Conservation (phyloP, 2,888 invertebrate genomes). For the Drosophila histrio region DNA sequence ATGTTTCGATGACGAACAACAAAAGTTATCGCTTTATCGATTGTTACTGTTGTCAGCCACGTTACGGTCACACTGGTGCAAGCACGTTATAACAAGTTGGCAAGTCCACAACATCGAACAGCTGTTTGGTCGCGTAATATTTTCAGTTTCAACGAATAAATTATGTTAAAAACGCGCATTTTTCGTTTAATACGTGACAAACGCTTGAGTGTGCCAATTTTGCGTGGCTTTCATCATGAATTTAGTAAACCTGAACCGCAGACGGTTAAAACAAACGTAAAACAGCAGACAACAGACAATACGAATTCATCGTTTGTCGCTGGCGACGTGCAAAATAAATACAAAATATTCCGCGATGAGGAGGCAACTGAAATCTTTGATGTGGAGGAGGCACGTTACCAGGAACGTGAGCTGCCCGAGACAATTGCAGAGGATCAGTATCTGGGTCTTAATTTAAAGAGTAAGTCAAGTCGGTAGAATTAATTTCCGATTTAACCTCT, state of each 20-base stretch:
- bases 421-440: conserved; percentile 82
- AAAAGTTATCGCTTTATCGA: conserved; percentile 31
- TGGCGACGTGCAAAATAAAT: conserved; percentile 86
- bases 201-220: conserved; percentile 67
- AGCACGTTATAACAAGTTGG: not conserved
- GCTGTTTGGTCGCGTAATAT: conserved; percentile 54
- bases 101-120: conserved; percentile 15
- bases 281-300: not conserved
- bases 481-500: not conserved
- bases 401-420: conserved; percentile 48
- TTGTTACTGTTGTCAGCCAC: not conserved
- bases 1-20: conserved; percentile 45
- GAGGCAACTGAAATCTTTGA: conserved; percentile 90
- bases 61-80: conserved; percentile 24
- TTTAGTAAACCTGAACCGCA: conserved; percentile 69
- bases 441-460: conserved; percentile 86
- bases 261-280: not conserved
- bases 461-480: conserved; percentile 65
- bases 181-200: conserved; percentile 72
- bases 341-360: conserved; percentile 89
- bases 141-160: conserved; percentile 19
- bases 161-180: conserved; percentile 69
- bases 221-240: conserved; percentile 81
- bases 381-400: conserved; percentile 87
- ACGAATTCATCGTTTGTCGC: conserved; percentile 72